Evolutionary conservation across 2,888 invertebrate species (phyloP).

Genomic region (Orthosia gothica): DNA sequence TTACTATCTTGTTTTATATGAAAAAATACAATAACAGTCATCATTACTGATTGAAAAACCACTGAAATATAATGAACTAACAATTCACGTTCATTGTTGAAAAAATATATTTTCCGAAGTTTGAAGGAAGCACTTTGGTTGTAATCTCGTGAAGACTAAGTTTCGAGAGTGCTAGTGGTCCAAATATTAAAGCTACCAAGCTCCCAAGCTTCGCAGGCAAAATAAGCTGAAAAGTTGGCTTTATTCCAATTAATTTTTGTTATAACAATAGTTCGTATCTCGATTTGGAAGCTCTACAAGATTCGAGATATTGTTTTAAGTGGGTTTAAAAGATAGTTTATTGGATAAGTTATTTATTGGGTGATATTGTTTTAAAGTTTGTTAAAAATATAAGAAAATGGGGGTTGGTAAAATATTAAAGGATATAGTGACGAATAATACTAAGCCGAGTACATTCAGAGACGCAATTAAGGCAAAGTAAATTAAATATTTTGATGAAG

Average conservation of each 20-base stretch:
- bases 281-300: constrained; percentile 48
- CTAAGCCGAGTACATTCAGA: no score
- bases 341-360: constrained; percentile 14
- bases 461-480: no score
- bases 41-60: background rate
- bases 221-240: constrained; percentile 55
- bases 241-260: constrained; percentile 57
- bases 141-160: constrained; percentile 54
- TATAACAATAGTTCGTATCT: constrained; percentile 47
- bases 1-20: no score
- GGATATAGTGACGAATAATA: background rate
- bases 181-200: constrained; percentile 54
- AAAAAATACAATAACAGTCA: background rate
- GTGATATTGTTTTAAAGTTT: background rate
- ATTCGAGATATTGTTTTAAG: constrained; percentile 42
- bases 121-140: constrained; percentile 45
- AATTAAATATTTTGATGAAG: no score
- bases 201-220: constrained; percentile 36
- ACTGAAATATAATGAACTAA: background rate
- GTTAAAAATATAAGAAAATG: background rate
- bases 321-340: constrained; percentile 30
- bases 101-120: constrained; percentile 41
- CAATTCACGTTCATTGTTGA: constrained; percentile 10
- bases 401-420: no score
- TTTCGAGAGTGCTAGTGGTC: constrained; percentile 54